Percentiles rank a stretch among this genome's conserved stretches.
These are phyloP conservation scores for Mormoops blainvillei DNA, from an alignment of 2,113 vertebrate species.

Conservation along the genomic window DNA sequence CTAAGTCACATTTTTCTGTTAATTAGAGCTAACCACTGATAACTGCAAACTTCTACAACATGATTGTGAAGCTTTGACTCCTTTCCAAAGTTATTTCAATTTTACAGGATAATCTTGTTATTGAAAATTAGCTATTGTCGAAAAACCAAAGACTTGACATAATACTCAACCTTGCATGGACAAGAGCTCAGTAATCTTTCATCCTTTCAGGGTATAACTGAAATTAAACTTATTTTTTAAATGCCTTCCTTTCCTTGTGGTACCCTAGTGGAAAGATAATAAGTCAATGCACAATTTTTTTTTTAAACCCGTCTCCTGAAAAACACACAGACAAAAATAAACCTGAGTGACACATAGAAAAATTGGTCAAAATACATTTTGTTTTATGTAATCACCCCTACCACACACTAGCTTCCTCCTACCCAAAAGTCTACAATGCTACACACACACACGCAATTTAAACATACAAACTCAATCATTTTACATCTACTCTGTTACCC, in stretches of 20 bases:
- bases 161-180: background rate
- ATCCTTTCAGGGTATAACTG: background rate
- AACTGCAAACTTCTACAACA: slow-evolving; percentile 70
- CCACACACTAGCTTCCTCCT: background rate
- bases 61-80: slow-evolving; percentile 67
- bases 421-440: background rate
- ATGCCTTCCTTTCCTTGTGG: background rate
- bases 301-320: background rate
- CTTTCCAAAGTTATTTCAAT: slow-evolving; percentile 74
- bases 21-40: slow-evolving; percentile 76
- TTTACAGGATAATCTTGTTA: slow-evolving; percentile 67
- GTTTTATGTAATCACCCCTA: background rate
- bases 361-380: background rate
- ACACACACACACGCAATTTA: background rate
- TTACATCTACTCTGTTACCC: background rate
- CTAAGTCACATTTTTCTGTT: slow-evolving; percentile 72
- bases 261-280: background rate
- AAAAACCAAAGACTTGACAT: slow-evolving; percentile 23
- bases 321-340: background rate
- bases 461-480: slow-evolving; percentile 14
- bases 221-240: background rate
- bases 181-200: background rate
- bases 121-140: slow-evolving; percentile 52
- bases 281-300: background rate
- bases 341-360: background rate